These are phyloP conservation scores for Pissodes strobi DNA, from an alignment of 1,140 invertebrate species.

Conservation along the genomic window DNA sequence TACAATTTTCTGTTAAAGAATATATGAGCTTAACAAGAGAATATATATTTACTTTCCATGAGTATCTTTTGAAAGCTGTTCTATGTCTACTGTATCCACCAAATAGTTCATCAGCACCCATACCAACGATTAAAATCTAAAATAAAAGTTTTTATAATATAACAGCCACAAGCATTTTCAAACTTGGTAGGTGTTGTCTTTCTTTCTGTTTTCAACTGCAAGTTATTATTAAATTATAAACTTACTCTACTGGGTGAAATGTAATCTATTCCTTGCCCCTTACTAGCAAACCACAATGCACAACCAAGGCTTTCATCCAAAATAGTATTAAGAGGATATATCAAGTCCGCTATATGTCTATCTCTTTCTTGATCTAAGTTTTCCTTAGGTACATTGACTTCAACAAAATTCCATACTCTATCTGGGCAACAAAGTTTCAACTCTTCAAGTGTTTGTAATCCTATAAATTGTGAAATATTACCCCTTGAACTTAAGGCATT, in stretches of 20 bases:
- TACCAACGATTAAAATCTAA: conserved; percentile 84
- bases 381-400: conserved; percentile 74
- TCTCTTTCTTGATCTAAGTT: conserved; percentile 67
- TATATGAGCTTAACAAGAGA: neutral
- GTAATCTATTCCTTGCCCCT: conserved; percentile 63
- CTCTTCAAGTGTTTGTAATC: conserved; percentile 70
- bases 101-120: conserved; percentile 96
- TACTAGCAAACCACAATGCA: conserved; percentile 94
- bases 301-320: conserved; percentile 95
- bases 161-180: neutral
- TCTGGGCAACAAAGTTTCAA: conserved; percentile 70
- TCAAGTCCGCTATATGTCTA: conserved; percentile 70
- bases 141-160: neutral
- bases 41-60: conserved; percentile 62
- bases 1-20: neutral
- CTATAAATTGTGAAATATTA: too few species aligned
- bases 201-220: too few species aligned
- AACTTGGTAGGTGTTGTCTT: too few species aligned
- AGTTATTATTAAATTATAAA: too few species aligned
- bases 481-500: too few species aligned
- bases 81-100: conserved; percentile 92
- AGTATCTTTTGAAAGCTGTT: conserved; percentile 67
- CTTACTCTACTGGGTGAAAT: conserved; percentile 70
- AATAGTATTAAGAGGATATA: conserved; percentile 82
- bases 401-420: conserved; percentile 64